Evolutionary conservation across 30 jellyfish, hydroid and myxozoan species (phyloP), one percentile per base, ranked within the genome.

Genomic region (Hydractinia symbiolongicarpus): DNA sequence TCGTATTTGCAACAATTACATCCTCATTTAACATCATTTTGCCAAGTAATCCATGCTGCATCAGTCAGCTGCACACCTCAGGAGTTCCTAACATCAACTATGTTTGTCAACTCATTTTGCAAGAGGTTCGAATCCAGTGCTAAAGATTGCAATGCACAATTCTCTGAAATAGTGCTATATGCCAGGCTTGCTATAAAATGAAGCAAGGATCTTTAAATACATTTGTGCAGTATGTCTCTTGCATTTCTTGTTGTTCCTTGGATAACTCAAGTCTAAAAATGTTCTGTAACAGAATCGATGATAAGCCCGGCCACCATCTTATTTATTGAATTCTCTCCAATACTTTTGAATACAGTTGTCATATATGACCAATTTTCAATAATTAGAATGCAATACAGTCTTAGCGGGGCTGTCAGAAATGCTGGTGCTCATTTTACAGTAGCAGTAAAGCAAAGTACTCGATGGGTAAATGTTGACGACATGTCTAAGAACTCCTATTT

Each of bases 131-230:
- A 30, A 30, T 30, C 44, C 44, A 58, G 69, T 11, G 15, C 69
- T 11, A 58, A 17, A 58, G 69, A 58, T 58, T 11, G 69, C 69
- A 58, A 58, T 58, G 69, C 69, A 11, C 69, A 58, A 58, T 58
- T 58, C 3, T 58, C 69, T 58, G 69, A 58, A 58, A 58, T 58
- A 58, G 15, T 58, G 1, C n/a, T n/a, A n/a, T n/a, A n/a, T n/a
- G n/a, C n/a, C n/a, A n/a, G n/a, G n/a, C n/a, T n/a, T n/a, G n/a
- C n/a, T n/a, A n/a, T n/a, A n/a, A n/a, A n/a, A n/a, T n/a, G n/a
- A n/a, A n/a, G n/a, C n/a, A n/a, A n/a, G n/a, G n/a, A n/a, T n/a
- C n/a, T n/a, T n/a, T n/a, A n/a, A n/a, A n/a, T n/a, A n/a, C n/a
- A n/a, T n/a, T 11, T 17, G 19, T 13, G 19, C 17, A 58, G 19